Conservation (phyloP, 2,888 invertebrate genomes). For the Brachycybe producta region DNA sequence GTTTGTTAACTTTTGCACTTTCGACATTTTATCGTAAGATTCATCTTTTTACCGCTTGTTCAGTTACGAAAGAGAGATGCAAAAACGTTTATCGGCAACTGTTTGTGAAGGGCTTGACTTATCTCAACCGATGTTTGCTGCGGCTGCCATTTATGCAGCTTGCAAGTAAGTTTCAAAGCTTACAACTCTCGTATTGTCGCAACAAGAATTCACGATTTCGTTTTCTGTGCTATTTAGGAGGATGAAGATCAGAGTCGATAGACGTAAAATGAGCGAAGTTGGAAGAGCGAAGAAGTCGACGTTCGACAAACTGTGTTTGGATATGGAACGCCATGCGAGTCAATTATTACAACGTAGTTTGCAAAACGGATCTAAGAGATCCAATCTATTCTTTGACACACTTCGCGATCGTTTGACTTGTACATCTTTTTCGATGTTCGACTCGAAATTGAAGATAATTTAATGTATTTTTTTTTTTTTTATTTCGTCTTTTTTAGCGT, state of each 20-base stretch:
- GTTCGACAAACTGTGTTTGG: slow-evolving; percentile 10
- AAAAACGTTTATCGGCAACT: slow-evolving; percentile 3
- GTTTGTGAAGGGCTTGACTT: slow-evolving; percentile 6
- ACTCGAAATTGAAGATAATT: too few relatives aligned
- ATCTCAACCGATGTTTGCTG: slow-evolving; percentile 7
- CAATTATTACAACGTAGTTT: slow-evolving; percentile 2
- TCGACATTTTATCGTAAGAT: background rate
- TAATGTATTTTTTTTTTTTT: background rate
- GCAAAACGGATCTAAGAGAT: slow-evolving; percentile 2
- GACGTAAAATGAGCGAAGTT: slow-evolving; percentile 10
- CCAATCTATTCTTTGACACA: too few relatives aligned
- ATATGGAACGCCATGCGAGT: slow-evolving; percentile 8
- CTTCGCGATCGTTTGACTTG: background rate
- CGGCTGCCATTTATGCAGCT: slow-evolving; percentile 14
- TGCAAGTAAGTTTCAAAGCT: slow-evolving; percentile 15
- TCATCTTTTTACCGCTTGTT: background rate
- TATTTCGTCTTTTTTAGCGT: background rate
- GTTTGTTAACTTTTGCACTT: slow-evolving; percentile 1
- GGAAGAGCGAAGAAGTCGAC: slow-evolving; percentile 7
- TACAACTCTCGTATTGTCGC: background rate
- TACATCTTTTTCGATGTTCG: too few relatives aligned
- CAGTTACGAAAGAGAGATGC: slow-evolving; percentile 5
- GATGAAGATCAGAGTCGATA: slow-evolving; percentile 14
- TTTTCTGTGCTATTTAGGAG: slow-evolving; percentile 3
- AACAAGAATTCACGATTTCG: background rate